These are phyloP conservation scores for Drosophila athabasca DNA, from an alignment of 1,140 invertebrate genomes.

Conservation along the genomic window DNA sequence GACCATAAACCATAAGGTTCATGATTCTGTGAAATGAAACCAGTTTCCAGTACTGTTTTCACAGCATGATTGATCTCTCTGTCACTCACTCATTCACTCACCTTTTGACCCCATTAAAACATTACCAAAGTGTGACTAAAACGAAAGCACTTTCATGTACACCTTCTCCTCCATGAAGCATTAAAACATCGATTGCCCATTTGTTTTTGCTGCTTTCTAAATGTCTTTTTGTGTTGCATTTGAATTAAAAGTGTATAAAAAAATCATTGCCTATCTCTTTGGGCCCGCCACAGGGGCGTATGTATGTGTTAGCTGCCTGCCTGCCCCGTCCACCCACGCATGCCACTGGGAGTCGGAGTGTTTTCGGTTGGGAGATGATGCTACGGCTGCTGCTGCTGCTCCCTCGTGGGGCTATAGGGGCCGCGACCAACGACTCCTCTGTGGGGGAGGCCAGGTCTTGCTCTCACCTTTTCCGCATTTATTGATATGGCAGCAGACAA, in stretches of 20 bases:
- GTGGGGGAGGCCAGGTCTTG: neutral
- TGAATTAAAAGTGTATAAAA: conserved; percentile 49
- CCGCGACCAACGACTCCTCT: neutral
- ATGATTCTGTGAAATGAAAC: too few species aligned
- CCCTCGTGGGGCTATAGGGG: neutral
- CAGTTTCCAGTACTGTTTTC: conserved; percentile 1
- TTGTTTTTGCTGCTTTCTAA: conserved; percentile 33
- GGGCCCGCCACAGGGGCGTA: conserved; percentile 45
- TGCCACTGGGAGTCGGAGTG: too few species aligned
- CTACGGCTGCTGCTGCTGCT: neutral
- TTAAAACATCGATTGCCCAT: conserved; percentile 5
- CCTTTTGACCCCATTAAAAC: conserved; percentile 28
- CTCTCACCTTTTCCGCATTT: conserved; percentile 45
- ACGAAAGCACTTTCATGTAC: conserved; percentile 18
- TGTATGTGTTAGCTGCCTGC: conserved; percentile 43
- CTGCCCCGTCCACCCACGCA: neutral
- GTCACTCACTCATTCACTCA: too few species aligned
- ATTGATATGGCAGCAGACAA: conserved; percentile 77
- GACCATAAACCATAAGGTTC: neutral
- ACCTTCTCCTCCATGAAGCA: conserved; percentile 7
- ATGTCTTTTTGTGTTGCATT: conserved; percentile 47
- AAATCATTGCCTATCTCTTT: conserved; percentile 42
- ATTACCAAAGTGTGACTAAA: conserved; percentile 38
- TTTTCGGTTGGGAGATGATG: too few species aligned
- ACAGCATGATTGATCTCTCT: conserved; percentile 20